These are phyloP conservation scores for Pampus argenteus DNA, from an alignment of 2,797 vertebrate genomes.

Conservation along the genomic window DNA sequence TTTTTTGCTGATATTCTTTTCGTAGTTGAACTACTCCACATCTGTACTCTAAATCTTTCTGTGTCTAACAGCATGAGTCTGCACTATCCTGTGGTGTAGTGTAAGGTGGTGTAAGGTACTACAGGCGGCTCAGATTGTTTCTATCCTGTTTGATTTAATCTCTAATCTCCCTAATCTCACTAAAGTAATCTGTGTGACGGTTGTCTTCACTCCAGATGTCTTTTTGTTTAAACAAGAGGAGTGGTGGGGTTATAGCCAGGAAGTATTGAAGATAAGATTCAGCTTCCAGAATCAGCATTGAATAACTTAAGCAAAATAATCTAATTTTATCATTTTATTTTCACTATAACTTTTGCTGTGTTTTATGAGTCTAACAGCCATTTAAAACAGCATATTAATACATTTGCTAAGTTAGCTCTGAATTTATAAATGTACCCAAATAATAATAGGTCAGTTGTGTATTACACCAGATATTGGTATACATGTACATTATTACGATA, in stretches of 20 bases:
- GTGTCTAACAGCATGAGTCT: slow-evolving; percentile 6
- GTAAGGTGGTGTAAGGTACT: slow-evolving; percentile 25
- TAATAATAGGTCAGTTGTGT: no score
- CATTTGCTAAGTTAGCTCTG: background rate
- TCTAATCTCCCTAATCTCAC: slow-evolving; percentile 59
- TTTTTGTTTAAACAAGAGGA: slow-evolving; percentile 23
- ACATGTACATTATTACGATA: background rate
- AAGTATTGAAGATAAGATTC: slow-evolving; percentile 10
- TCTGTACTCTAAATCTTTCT: slow-evolving; percentile 16
- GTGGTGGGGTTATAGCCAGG: slow-evolving; percentile 15
- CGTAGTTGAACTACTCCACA: background rate
- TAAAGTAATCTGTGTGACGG: slow-evolving; percentile 42
- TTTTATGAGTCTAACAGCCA: background rate
- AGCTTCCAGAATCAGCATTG: slow-evolving; percentile 5
- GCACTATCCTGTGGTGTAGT: slow-evolving; percentile 17
- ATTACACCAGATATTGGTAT: background rate
- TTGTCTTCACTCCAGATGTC: slow-evolving; percentile 5
- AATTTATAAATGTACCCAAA: background rate
- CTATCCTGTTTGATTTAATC: slow-evolving; percentile 54
- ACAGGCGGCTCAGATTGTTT: slow-evolving; percentile 40
- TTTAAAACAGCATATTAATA: background rate
- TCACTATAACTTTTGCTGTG: background rate
- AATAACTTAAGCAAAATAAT: slow-evolving; percentile 7
- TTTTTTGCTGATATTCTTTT: slow-evolving; percentile 21
- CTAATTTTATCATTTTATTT: background rate